These are phyloP conservation scores for Myotis myotis DNA, from an alignment of 2,797 vertebrate genomes.

Conservation along the genomic window DNA sequence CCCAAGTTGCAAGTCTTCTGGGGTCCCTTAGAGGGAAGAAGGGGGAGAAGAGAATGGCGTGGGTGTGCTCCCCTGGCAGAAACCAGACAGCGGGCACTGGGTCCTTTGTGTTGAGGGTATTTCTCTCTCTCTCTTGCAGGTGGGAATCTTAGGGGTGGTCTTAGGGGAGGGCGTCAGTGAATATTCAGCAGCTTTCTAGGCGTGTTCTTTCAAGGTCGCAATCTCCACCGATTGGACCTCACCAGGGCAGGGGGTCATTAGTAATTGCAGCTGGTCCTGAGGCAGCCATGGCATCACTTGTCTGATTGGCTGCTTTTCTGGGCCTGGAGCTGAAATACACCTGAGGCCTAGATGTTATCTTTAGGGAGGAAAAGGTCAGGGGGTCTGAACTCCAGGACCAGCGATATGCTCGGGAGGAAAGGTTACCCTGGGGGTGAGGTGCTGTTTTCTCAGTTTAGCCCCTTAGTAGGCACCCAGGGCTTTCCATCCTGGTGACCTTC, in stretches of 20 bases:
- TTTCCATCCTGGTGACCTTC: neutral
- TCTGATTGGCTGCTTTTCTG: neutral
- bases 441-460: neutral
- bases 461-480: neutral
- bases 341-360: neutral
- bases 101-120: neutral
- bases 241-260: neutral
- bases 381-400: neutral
- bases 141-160: neutral
- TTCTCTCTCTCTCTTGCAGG: neutral
- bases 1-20: neutral
- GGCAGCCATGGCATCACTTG: neutral
- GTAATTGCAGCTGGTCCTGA: neutral
- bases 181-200: neutral
- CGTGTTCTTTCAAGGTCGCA: neutral
- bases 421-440: too few species aligned
- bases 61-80: neutral
- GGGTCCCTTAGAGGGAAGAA: neutral
- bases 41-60: neutral
- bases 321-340: neutral
- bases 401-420: accelerated
- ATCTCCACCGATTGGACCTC: neutral
- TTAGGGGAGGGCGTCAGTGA: neutral
- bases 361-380: neutral
- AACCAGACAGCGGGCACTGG: neutral